phyloP scores from a whole-genome alignment of 2,888 invertebrate species.

The Amphipoea oculea region DNA sequence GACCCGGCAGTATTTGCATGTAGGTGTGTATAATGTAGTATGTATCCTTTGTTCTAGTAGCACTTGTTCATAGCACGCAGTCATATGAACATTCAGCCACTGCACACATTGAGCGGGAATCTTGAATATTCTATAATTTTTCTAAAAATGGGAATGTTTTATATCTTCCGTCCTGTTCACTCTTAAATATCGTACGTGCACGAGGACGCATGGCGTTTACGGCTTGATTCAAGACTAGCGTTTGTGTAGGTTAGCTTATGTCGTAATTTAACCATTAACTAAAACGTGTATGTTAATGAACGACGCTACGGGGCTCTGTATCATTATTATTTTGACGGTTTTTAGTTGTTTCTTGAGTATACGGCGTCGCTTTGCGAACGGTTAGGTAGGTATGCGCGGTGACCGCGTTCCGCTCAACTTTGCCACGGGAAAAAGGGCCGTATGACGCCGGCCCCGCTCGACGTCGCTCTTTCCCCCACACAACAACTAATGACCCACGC shows the following conservation, averaged over 20 bases:
- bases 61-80: slow-evolving; percentile 60
- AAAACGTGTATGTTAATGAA: slow-evolving; percentile 61
- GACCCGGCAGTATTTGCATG: slow-evolving; percentile 88
- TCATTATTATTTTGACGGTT: slow-evolving; percentile 72
- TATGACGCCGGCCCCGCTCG: slow-evolving; percentile 83
- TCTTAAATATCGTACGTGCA: slow-evolving; percentile 72
- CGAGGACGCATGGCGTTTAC: slow-evolving; percentile 69
- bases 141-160: slow-evolving; percentile 63
- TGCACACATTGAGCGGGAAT: slow-evolving; percentile 70
- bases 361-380: slow-evolving; percentile 76
- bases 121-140: slow-evolving; percentile 48
- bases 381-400: slow-evolving; percentile 81
- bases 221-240: slow-evolving; percentile 37
- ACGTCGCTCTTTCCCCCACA: slow-evolving; percentile 82
- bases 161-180: slow-evolving; percentile 74
- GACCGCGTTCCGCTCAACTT: slow-evolving; percentile 84
- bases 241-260: slow-evolving; percentile 61
- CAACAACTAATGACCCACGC: slow-evolving; percentile 86
- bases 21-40: slow-evolving; percentile 78
- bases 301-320: slow-evolving; percentile 53
- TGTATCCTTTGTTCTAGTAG: slow-evolving; percentile 81
- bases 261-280: slow-evolving; percentile 37
- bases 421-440: slow-evolving; percentile 84
- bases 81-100: slow-evolving; percentile 39
- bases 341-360: slow-evolving; percentile 70